Evolutionary conservation across 1,140 invertebrate genomes (phyloP).

Genomic region (Zaprionus taronus): DNA sequence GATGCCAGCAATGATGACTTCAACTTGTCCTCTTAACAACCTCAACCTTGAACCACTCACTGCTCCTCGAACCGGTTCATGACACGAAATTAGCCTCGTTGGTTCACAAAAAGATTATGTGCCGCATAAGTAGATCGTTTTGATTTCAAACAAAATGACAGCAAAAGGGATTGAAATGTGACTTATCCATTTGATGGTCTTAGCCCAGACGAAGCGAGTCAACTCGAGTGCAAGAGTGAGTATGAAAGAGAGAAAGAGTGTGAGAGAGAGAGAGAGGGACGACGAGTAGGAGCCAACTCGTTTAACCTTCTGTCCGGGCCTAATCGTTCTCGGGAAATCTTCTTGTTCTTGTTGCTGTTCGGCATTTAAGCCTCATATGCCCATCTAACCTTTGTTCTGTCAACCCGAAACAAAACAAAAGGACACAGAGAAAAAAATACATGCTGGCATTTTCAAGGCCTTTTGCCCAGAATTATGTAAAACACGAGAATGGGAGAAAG

Average conservation of each 20-base stretch:
- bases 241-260: neutral
- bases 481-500: constrained; percentile 24
- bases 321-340: constrained; percentile 32
- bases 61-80: constrained; percentile 13
- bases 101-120: constrained; percentile 11
- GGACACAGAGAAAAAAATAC: constrained; percentile 12
- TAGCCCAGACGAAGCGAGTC: neutral
- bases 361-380: constrained; percentile 38
- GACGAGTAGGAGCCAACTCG: constrained; percentile 15
- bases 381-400: constrained; percentile 27
- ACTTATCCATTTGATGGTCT: constrained; percentile 24
- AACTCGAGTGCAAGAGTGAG: neutral
- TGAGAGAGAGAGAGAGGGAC: neutral
- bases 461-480: constrained; percentile 40
- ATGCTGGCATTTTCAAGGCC: constrained; percentile 36
- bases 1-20: neutral
- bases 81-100: constrained; percentile 14
- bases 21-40: neutral
- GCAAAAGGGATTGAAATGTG: constrained; percentile 30
- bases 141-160: constrained; percentile 32
- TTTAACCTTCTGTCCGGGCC: constrained; percentile 36
- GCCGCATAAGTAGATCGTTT: constrained; percentile 24
- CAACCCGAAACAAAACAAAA: constrained; percentile 20
- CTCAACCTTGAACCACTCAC: constrained; percentile 6
- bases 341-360: constrained; percentile 18